These are phyloP conservation scores for Hipposideros larvatus DNA, from an alignment of 2,797 vertebrate genomes.

Conservation along the genomic window DNA sequence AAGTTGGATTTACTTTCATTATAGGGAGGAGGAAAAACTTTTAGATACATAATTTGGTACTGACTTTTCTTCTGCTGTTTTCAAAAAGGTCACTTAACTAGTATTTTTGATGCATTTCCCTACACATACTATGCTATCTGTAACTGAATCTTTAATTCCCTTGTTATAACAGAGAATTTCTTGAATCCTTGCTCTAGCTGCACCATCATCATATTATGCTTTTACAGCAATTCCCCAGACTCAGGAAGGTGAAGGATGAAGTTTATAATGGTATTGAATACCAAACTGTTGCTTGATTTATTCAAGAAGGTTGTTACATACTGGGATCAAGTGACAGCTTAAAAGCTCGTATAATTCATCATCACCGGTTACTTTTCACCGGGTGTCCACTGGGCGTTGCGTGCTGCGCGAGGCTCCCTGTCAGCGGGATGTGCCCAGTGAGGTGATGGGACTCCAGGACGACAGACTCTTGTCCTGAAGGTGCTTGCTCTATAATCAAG, in stretches of 20 bases:
- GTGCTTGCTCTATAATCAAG: neutral
- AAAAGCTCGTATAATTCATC: conserved; percentile 83
- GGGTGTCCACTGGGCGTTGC: conserved; percentile 75
- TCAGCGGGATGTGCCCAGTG: conserved; percentile 63
- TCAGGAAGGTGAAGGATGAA: conserved; percentile 74
- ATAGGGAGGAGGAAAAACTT: neutral
- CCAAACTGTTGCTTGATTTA: conserved; percentile 83
- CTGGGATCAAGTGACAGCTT: conserved; percentile 81
- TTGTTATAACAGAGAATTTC: conserved; percentile 73
- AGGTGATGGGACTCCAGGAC: conserved; percentile 65
- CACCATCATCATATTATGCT: conserved; percentile 71
- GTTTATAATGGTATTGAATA: conserved; percentile 80
- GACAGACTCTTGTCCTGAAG: conserved; percentile 35
- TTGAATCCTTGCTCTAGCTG: conserved; percentile 34
- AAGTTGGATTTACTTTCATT: conserved; percentile 59
- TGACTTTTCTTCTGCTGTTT: conserved; percentile 60
- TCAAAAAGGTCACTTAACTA: conserved; percentile 66
- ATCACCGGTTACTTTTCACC: conserved; percentile 80
- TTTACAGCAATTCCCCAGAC: conserved; percentile 78
- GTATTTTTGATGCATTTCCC: conserved; percentile 66
- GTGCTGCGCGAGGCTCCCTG: conserved; percentile 53
- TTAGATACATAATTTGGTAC: conserved; percentile 41
- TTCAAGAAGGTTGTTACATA: conserved; percentile 79
- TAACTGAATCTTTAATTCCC: conserved; percentile 77
- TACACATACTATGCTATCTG: conserved; percentile 25